Evolutionary conservation across 2,113 vertebrate genomes (phyloP), one percentile per base, ranked within the genome.

Genomic region (Oophaga pumilio): DNA sequence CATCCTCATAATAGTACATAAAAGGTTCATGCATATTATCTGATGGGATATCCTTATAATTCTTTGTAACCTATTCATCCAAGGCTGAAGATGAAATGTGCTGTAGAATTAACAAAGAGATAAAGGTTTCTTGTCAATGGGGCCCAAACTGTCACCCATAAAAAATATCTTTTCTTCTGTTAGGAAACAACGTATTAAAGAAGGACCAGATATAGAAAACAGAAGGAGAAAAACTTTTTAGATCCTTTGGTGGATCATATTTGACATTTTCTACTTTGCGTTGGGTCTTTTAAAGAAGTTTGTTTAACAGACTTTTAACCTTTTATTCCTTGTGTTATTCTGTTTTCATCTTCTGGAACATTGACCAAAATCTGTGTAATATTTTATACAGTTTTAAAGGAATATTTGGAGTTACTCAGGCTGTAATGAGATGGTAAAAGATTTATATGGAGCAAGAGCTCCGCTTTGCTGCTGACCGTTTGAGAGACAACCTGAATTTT

Each of bases 21-120:
- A 80, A 92, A 93, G 91, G 91, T 93, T 93, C 93, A 93, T 94
- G 93, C 93, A 94, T 94, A 94, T 93, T 93, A 93, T 92, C 92
- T 91, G 90, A 90, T 88, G 62, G 91, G 92, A 93, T 92, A 93
- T 92, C 91, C 93, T 66, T 93, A 91, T 93, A 94, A 93, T 92
- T 93, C 93, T 73, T 86, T 90, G 90, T 83, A 89, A 91, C 91
- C 92, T 91, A 93, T 93, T 92, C 92, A 93, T 93, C 92, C 92
- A 93, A 93, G 91, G 91, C 91, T 90, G 91, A 92, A 93, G 92
- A 93, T 94, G 92, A 94, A 93, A 93, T 90, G 88, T 91, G 89
- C 89, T 93, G 91, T 89, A 93, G 91, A 93, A 94, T 93, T 93
- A 93, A 94, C 93, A 94, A 94, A 93, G 90, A 88, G 91, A 94